Base-by-base conservation (phyloP, 2,888 invertebrate species). In the Mesorhabditis spiculigera region DNA sequence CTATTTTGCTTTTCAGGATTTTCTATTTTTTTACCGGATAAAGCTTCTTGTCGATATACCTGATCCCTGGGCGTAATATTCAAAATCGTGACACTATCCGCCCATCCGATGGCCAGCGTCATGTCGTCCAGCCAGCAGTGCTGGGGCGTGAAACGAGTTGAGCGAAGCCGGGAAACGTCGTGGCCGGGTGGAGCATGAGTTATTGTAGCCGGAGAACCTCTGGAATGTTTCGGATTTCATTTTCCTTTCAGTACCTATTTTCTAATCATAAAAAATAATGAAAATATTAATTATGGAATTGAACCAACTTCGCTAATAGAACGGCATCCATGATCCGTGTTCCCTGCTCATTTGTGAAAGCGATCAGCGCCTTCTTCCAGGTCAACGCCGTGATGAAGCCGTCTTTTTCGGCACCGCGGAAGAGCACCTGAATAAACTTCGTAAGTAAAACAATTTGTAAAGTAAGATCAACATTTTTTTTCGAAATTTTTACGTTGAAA, bases 311-410 rank as follows among this genome's bases (percentile, higher is more conserved):
- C 28, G 28, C 28, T 28, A 28, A 28, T 28, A 28, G 28, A 28
- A 28, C 28, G 28, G 8, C n/a, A 10, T 86, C 84, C 66, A 80
- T 84, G 41, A 86, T 70, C 44, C 83, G 72, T 13, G 86, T 85
- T 63, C 86, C 86, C 0, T 78, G 79, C 62, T 86, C 86, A 69
- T 86, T 86, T 6, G 82, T 84, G 73, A 86, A 86, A 0, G 85
- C 85, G 43, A 86, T 77, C 63, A 78, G 78, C 42, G 74, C 69
- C 5, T 77, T 77, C 4, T 70, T 72, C 81, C 85, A 85, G 10
- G 81, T 74, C 10, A 80, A 70, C 4, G 77, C 73, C 16, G 77
- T 75, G 16, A 86, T 83, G 66, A 77, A 81, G 4, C 86, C 85
- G 71, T 86, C 86, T 45, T 78, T 68, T 58, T 85, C 84, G 6